Conservation (phyloP, 2,888 invertebrate genomes). For the Aporophyla nigra region DNA sequence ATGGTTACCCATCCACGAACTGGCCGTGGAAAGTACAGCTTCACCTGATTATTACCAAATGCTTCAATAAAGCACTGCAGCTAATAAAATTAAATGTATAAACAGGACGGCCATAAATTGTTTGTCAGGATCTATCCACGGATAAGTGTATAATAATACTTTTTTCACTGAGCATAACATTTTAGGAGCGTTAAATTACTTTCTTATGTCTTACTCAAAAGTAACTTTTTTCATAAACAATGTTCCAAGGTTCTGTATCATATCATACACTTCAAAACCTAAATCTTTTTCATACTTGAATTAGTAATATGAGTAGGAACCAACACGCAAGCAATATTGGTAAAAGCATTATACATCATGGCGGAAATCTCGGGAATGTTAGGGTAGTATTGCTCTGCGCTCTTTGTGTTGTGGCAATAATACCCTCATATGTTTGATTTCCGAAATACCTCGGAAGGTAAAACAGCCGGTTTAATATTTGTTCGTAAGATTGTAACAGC, state of each 20-base stretch:
- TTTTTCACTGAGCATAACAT: not conserved
- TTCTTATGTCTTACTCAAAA: not conserved
- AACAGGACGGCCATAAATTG: not conserved
- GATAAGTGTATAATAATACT: not conserved
- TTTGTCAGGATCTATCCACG: not conserved
- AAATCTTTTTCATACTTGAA: constrained; percentile 28
- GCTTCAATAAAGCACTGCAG: not conserved
- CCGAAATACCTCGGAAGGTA: constrained; percentile 32
- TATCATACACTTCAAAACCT: constrained; percentile 13
- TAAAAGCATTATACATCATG: constrained; percentile 52
- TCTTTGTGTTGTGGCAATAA: constrained; percentile 55
- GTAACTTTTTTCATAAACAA: not conserved
- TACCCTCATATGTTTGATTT: constrained; percentile 40
- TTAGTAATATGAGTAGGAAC: constrained; percentile 36
- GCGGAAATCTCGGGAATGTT: constrained; percentile 51
- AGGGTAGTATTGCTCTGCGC: constrained; percentile 36
- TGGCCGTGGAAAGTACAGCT: not conserved
- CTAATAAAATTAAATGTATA: too few species aligned
- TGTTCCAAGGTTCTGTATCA: not conserved
- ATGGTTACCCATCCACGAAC: not conserved
- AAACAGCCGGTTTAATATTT: constrained; percentile 41
- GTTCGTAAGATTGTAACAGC: constrained; percentile 28
- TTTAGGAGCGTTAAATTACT: not conserved
- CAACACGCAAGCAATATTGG: constrained; percentile 56
- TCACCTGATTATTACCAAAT: not conserved